Evolutionary conservation across 2,113 vertebrate species (phyloP), one percentile per base, ranked within the genome.

Genomic region (Poecilia latipinna): DNA sequence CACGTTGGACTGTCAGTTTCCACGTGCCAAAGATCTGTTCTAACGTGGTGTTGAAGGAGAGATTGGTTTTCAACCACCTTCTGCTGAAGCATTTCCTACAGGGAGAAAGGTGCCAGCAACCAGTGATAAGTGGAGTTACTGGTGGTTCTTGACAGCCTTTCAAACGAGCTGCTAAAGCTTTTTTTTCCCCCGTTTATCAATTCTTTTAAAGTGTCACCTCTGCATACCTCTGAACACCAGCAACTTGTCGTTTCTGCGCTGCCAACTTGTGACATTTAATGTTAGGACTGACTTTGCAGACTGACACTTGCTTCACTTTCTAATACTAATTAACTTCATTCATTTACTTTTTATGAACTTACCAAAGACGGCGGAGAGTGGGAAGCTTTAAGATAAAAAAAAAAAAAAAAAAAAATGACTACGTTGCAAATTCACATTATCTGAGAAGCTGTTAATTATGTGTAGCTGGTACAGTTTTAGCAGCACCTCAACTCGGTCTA

Each of bases 81-180:
- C 68, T 70, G 72, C 69, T 75, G 70, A 73, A 85, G 70, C 74
- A 70, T 86, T 89, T 89, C 79, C 88, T 89, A 72, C 79, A 83
- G 82, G 64, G 88, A 92, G 82, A 64, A 61, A 85, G 82, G 85
- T 89, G 89, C 80, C 75, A 87, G 78, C 74, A 77, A 85, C 82
- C 70, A 70, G 80, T 89, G 89, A 92, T 88, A 85, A 88, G 86
- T 91, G 77, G 71, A 89, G 78, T 78, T 77, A 64, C 70, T 78
- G 82, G 72, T 83, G 73, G 78, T 86, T 91, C 84, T 84, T 88
- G 84, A 90, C 87, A 88, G 57, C 48, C 32, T 87, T 87, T 90
- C 82, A 91, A 79, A 89, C 19, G 61, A 88, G 64, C 74, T 12
- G 72, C 78, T 88, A 76, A 88, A 84, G 73, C 79, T 79, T 65